Evolutionary conservation across 2,797 vertebrate species (phyloP), one percentile per base, ranked within the genome.

Genomic region (Nothura maculosa): DNA sequence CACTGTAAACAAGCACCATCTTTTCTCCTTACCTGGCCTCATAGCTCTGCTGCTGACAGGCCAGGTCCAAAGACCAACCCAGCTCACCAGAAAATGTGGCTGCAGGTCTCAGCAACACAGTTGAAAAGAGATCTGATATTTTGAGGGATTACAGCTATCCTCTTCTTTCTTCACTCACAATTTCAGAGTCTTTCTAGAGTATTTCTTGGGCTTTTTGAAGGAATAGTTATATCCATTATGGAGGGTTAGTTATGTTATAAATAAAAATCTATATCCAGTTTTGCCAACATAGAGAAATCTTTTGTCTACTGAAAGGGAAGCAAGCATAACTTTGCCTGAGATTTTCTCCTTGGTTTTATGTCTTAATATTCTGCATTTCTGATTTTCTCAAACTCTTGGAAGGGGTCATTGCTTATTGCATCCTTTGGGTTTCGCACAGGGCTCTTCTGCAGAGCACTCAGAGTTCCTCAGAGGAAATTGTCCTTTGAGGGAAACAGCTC

Each of bases 1-100:
- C 0, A 5, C 2, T 61, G 24, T 42, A 69, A n/a, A 69, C 0
- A 2, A 48, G 7, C 30, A 62, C 0, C 0, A 0, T 55, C 17
- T 5, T 75, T 1, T 61, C 80, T 64, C 1, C 1, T 68, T 32
- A 61, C 17, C 4, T 7, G 9, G 19, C 8, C 40, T 79, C 1
- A 0, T 16, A 88, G n/a, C 18, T 70, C 32, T 86, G 22, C 38
- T 68, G 12, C 60, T 82, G 40, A 57, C 12, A 50, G 0, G 0
- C 17, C 3, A 3, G 12, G n/a, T 64, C 43, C 57, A 50, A 77
- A 27, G n/a, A 34, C 32, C 6, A 10, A 36, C 45, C 9, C 28
- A 80, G 16, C 16, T 64, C 24, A 61, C 48, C 24, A 22, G 18
- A 32, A 12, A 18, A 12, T 28, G 17, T 28, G 12, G 40, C 17